phyloP scores from a whole-genome alignment of 2,888 invertebrate genomes.

The Callinectes sapidus region DNA sequence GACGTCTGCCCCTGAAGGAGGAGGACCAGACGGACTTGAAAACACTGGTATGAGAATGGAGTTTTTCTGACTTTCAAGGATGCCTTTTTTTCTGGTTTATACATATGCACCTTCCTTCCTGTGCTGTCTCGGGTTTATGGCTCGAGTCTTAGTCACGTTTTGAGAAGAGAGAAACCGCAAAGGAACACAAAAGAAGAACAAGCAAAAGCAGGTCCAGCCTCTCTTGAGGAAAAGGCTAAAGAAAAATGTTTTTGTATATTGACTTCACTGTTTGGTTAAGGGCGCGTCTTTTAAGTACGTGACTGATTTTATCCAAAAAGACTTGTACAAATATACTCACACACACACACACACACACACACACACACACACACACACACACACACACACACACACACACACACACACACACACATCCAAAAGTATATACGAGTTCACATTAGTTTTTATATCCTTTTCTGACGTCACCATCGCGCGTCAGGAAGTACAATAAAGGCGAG shows the following conservation, averaged over 20 bases:
- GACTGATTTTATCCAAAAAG: neutral
- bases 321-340: neutral
- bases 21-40: neutral
- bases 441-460: neutral
- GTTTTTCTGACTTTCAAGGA: neutral
- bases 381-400: conserved; percentile 21
- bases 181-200: neutral
- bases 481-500: neutral
- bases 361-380: conserved; percentile 19
- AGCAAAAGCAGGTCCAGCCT: neutral
- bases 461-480: neutral
- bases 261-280: neutral
- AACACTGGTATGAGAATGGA: neutral
- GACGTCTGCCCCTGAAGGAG: neutral
- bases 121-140: neutral
- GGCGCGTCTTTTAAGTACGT: neutral
- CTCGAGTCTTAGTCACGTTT: neutral
- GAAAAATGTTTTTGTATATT: neutral
- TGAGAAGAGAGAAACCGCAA: too few species aligned
- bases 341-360: conserved; percentile 9
- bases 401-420: neutral
- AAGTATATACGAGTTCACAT: neutral
- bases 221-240: neutral
- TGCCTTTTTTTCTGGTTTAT: neutral
- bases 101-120: neutral